phyloP scores from a whole-genome alignment of 1,140 invertebrate species.

The Wiebesia pumilae region DNA sequence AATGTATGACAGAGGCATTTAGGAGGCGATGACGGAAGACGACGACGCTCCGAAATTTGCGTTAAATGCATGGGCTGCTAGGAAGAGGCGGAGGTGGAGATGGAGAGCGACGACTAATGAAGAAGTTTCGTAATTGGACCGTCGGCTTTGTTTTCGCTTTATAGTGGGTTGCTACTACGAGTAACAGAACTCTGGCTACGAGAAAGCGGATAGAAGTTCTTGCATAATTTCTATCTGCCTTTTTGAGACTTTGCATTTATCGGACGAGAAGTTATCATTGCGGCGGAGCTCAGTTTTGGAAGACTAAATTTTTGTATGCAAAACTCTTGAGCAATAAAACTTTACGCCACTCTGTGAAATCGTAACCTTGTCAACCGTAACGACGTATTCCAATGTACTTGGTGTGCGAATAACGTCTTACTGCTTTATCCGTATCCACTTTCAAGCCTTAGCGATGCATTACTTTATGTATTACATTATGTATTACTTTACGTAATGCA shows the following conservation, averaged over 20 bases:
- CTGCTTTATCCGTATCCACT: no score
- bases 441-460: not conserved
- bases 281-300: not conserved
- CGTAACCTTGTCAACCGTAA: no score
- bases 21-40: constrained; percentile 45
- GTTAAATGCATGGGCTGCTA: constrained; percentile 22
- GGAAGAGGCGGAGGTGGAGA: not conserved
- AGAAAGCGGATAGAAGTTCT: not conserved
- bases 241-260: not conserved
- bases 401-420: no score
- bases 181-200: not conserved
- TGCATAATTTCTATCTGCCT: not conserved
- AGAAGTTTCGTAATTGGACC: constrained; percentile 52
- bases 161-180: not conserved
- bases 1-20: constrained; percentile 50
- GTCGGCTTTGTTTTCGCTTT: constrained; percentile 48
- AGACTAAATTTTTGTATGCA: not conserved
- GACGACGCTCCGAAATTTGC: constrained; percentile 34
- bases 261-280: not conserved
- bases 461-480: not conserved
- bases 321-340: not conserved
- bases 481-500: no score
- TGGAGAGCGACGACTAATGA: constrained; percentile 35
- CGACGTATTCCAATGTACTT: no score
- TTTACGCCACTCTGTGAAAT: no score